Evolutionary conservation across 2,113 vertebrate genomes (phyloP).

Genomic region (Notothenia coriiceps): DNA sequence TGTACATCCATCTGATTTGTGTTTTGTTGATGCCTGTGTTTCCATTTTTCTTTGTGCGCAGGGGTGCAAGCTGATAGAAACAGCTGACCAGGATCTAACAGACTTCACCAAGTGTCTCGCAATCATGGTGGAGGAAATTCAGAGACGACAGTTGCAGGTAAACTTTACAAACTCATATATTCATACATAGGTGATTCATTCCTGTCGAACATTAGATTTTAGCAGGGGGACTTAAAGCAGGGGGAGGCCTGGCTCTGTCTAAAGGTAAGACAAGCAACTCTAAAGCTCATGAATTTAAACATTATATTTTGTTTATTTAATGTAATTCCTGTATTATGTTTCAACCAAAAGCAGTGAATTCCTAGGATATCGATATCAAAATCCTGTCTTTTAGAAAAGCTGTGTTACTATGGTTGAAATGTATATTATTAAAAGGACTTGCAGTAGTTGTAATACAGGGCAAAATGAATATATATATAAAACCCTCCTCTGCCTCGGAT

Average conservation of each 20-base stretch:
- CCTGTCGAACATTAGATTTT: background rate
- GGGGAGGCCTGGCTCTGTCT: background rate
- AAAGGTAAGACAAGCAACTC: background rate
- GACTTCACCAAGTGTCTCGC: constrained; percentile 86
- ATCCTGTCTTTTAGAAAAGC: background rate
- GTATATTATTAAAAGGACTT: constrained; percentile 5
- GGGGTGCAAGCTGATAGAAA: constrained; percentile 83
- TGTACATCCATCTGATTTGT: constrained; percentile 53
- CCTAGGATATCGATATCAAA: background rate
- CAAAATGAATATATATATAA: constrained; percentile 36
- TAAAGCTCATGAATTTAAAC: background rate
- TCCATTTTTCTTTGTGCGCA: constrained; percentile 37
- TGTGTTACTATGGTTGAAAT: background rate
- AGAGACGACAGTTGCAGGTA: constrained; percentile 75
- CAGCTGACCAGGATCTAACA: constrained; percentile 83
- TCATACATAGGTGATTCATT: background rate
- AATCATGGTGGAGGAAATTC: constrained; percentile 82
- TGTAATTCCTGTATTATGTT: background rate
- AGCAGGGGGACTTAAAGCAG: background rate
- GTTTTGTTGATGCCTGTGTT: constrained; percentile 3
- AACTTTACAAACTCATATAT: background rate
- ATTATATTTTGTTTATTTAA: background rate
- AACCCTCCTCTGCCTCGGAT: constrained; percentile 6
- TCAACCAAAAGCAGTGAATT: background rate
- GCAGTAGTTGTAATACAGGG: background rate